phyloP scores from a whole-genome alignment of 2,113 vertebrate species.

The Turdus rufiventris region DNA sequence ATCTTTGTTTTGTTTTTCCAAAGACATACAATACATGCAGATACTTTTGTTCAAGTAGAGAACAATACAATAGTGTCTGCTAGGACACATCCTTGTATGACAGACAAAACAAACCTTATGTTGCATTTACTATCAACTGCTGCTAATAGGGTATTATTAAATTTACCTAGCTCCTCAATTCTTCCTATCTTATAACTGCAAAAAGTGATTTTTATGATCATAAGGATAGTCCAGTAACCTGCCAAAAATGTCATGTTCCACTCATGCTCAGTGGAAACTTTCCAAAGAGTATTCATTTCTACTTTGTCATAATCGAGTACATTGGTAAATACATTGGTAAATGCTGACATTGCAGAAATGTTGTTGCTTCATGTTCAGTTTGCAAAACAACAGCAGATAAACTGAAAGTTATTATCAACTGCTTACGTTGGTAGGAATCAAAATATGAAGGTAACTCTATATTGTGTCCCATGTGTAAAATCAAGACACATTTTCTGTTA shows the following conservation, averaged over 20 bases:
- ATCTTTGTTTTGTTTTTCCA: constrained; percentile 72
- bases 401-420: constrained; percentile 36
- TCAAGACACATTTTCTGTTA: constrained; percentile 64
- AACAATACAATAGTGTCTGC: constrained; percentile 67
- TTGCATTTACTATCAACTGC: constrained; percentile 83
- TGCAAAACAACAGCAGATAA: neutral
- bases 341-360: constrained; percentile 32
- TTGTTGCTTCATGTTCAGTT: constrained; percentile 13
- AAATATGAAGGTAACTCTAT: constrained; percentile 30
- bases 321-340: constrained; percentile 45
- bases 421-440: constrained; percentile 32
- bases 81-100: constrained; percentile 73
- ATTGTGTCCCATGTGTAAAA: constrained; percentile 54
- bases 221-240: constrained; percentile 69
- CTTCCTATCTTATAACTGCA: constrained; percentile 74
- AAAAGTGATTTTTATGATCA: constrained; percentile 67
- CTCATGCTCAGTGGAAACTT: constrained; percentile 36
- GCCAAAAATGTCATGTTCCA: constrained; percentile 48
- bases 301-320: constrained; percentile 30
- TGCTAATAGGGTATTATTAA: constrained; percentile 79
- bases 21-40: constrained; percentile 71
- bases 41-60: constrained; percentile 70
- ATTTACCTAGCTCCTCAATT: constrained; percentile 74
- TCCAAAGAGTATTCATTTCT: constrained; percentile 17
- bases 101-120: constrained; percentile 83